These are phyloP conservation scores for Dasyurus viverrinus DNA, from an alignment of 2,113 vertebrate genomes.

Conservation along the genomic window DNA sequence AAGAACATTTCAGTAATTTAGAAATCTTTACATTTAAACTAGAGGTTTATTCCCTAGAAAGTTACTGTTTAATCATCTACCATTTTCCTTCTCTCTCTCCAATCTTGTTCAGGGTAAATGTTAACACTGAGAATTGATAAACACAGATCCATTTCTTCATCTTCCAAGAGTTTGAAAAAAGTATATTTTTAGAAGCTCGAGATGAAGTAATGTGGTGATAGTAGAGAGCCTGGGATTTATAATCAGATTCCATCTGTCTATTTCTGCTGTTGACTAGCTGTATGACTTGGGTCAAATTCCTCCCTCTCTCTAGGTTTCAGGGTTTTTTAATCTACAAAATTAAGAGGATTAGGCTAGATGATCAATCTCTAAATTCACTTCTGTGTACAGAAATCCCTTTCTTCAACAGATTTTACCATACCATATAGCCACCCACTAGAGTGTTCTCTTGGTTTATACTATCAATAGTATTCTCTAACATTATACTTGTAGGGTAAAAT, in stretches of 20 bases:
- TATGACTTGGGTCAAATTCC: background rate
- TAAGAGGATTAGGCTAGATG: background rate
- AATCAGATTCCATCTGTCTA: background rate
- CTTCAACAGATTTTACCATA: background rate
- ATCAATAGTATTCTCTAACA: background rate
- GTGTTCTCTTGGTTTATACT: background rate
- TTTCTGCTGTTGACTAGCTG: background rate
- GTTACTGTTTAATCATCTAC: background rate
- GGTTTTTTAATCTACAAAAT: background rate
- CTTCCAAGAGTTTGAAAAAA: background rate
- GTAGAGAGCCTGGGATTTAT: background rate
- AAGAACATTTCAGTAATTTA: background rate
- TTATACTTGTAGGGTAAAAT: background rate
- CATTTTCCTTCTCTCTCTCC: background rate
- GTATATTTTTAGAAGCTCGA: background rate
- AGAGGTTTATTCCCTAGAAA: background rate
- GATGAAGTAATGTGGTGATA: background rate
- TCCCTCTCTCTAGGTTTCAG: background rate
- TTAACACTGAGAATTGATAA: background rate
- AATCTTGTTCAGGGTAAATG: background rate
- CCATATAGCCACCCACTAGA: background rate
- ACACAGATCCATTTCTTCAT: background rate
- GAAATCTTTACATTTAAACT: background rate
- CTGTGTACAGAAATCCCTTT: no score
- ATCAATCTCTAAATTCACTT: background rate